Evolutionary conservation across 2,113 vertebrate species (phyloP).

Genomic region (Eolophus roseicapilla): DNA sequence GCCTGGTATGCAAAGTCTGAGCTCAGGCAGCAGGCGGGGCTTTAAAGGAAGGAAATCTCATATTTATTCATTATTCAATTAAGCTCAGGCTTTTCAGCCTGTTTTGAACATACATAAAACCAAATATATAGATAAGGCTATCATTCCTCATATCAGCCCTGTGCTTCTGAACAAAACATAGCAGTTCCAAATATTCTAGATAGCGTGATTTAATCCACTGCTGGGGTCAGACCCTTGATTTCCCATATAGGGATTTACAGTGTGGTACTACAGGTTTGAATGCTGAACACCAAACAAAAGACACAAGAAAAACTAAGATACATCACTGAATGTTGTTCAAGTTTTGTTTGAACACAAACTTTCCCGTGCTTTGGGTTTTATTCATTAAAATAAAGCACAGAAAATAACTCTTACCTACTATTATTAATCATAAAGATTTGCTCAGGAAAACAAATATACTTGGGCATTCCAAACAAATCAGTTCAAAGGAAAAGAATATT

Average conservation of each 20-base stretch:
- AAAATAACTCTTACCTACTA: conserved; percentile 45
- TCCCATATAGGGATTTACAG: background rate
- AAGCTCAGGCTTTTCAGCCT: background rate
- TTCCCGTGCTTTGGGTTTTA: background rate
- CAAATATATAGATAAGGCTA: conserved; percentile 12
- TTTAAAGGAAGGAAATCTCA: conserved; percentile 25
- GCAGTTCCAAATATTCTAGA: background rate
- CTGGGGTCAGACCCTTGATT: background rate
- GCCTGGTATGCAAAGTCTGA: background rate
- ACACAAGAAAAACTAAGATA: conserved; percentile 33
- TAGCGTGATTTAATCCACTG: conserved; percentile 13
- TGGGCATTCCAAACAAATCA: conserved; percentile 51
- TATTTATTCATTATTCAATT: conserved; percentile 61
- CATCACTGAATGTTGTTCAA: conserved; percentile 5
- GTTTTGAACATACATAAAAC: conserved; percentile 34
- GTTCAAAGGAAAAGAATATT: conserved; percentile 40
- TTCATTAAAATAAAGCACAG: conserved; percentile 57
- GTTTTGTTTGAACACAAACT: conserved; percentile 36
- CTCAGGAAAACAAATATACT: conserved; percentile 47
- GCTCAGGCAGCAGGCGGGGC: background rate
- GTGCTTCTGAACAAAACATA: background rate
- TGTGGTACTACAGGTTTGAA: background rate
- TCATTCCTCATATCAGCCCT: background rate
- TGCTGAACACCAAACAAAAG: conserved; percentile 1
- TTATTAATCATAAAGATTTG: conserved; percentile 51